Evolutionary conservation across 2,797 vertebrate species (phyloP), one percentile per base, ranked within the genome.

Genomic region (Pachyuromys duprasi): DNA sequence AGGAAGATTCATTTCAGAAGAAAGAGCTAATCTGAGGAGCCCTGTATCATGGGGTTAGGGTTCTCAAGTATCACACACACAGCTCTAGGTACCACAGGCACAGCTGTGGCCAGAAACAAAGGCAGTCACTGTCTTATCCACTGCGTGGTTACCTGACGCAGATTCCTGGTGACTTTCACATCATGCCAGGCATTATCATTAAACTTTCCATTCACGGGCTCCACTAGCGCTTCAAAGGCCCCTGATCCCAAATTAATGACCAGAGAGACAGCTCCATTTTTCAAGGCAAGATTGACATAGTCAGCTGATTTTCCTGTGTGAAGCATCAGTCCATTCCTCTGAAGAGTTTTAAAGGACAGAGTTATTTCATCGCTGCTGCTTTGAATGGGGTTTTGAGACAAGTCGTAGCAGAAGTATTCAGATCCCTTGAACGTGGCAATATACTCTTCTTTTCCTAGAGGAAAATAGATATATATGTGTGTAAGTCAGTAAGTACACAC

Each of bases 111-210:
- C 5, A 96, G 95, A 97, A 97, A 97, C 98, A 98, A 98, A 98
- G 97, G 97, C 97, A 98, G 98, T 98, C 98, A 98, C 98, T 98
- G 97, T 98, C 98, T 98, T 98, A 99, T 98, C 99, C 99, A 99
- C 98, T 99, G 99, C 99, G 99, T 99, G 99, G 99, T 99, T 99
- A 99, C 99, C 99, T 99, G 99, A 99, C 99, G 99, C 98, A 99
- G 99, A 99, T 99, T 99, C 99, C 99, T 99, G 98, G 99, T 99
- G 99, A 99, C 99, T 99, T 99, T 99, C 99, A 99, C 99, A 99
- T 99, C 99, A 99, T 99, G 99, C 99, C 99, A 99, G 99, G 99
- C 99, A 99, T 99, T 99, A 99, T 99, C 99, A 99, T 99, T 99
- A 99, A 99, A 99, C 99, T 99, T 99, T 98, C 99, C 99, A 99